These are phyloP conservation scores for Calliscelio sp. DNA, from an alignment of 2,888 invertebrate genomes.

Conservation along the genomic window DNA sequence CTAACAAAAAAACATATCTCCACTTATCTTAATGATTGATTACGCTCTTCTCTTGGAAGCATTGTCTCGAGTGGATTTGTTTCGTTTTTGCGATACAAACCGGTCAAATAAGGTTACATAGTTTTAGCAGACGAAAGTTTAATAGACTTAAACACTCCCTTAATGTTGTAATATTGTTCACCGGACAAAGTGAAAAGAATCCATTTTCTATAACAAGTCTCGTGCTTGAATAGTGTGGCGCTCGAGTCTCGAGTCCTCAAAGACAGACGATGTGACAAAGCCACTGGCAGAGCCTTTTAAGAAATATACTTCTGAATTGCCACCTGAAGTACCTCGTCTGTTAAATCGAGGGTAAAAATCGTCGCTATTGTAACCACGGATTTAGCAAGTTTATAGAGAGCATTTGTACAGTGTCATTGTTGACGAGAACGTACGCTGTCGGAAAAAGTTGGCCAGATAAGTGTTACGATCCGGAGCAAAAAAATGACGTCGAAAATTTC, in stretches of 20 bases:
- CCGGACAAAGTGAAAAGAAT: slow-evolving; percentile 55
- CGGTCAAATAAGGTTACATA: slow-evolving; percentile 38
- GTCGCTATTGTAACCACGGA: slow-evolving; percentile 48
- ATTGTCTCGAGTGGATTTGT: background rate
- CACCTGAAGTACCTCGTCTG: slow-evolving; percentile 53
- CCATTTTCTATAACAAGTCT: slow-evolving; percentile 58
- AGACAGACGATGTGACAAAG: slow-evolving; percentile 67
- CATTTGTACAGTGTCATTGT: slow-evolving; percentile 39
- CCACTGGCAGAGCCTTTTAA: slow-evolving; percentile 63
- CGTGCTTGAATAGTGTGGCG: slow-evolving; percentile 49
- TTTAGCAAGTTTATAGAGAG: slow-evolving; percentile 52
- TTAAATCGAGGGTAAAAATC: slow-evolving; percentile 63
- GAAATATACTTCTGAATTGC: slow-evolving; percentile 57
- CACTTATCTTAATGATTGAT: background rate
- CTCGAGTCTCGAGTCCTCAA: slow-evolving; percentile 46
- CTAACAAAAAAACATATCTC: no score
- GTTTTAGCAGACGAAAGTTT: slow-evolving; percentile 35
- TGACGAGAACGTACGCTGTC: slow-evolving; percentile 21
- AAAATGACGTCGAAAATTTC: background rate
- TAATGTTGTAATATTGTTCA: slow-evolving; percentile 45
- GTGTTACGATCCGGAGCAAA: slow-evolving; percentile 20
- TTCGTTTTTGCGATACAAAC: background rate
- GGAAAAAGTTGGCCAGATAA: slow-evolving; percentile 35
- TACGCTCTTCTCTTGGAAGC: background rate
- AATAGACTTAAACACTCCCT: slow-evolving; percentile 48